Evolutionary conservation across 2,797 vertebrate genomes (phyloP).

Genomic region (Hephaestus fuliginosus): DNA sequence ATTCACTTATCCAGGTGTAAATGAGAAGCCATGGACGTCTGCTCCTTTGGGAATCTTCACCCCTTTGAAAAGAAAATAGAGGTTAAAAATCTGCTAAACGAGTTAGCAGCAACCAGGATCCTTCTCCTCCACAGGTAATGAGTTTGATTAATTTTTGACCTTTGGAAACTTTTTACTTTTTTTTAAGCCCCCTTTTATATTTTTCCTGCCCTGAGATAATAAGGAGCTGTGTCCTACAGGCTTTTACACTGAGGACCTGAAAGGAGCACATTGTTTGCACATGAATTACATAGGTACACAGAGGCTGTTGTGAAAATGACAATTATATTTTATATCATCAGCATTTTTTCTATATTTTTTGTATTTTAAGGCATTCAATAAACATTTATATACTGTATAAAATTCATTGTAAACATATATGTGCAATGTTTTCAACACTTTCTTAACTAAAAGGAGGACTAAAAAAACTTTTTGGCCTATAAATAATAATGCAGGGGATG

Average conservation of each 20-base stretch:
- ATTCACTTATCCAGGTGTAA: constrained; percentile 67
- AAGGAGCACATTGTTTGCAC: constrained; percentile 44
- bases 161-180: constrained; percentile 83
- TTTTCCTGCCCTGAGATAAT: constrained; percentile 61
- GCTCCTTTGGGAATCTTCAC: constrained; percentile 72
- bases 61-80: constrained; percentile 77
- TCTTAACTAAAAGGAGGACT: constrained; percentile 49
- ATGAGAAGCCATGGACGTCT: constrained; percentile 65
- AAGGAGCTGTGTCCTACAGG: constrained; percentile 53
- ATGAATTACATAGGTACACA: constrained; percentile 31
- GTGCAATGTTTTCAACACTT: constrained; percentile 20
- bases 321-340: constrained; percentile 13
- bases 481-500: constrained; percentile 74
- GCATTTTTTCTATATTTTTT: background rate
- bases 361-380: background rate
- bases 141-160: constrained; percentile 87
- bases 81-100: constrained; percentile 79
- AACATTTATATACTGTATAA: background rate
- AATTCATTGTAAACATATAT: constrained; percentile 1
- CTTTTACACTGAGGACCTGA: constrained; percentile 46
- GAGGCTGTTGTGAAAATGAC: background rate
- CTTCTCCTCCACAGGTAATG: constrained; percentile 80
- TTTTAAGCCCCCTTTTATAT: constrained; percentile 62
- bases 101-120: constrained; percentile 71
- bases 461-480: constrained; percentile 73